Base-by-base conservation (phyloP, 1,140 invertebrate genomes). In the Drosophila pseudoobscura region DNA sequence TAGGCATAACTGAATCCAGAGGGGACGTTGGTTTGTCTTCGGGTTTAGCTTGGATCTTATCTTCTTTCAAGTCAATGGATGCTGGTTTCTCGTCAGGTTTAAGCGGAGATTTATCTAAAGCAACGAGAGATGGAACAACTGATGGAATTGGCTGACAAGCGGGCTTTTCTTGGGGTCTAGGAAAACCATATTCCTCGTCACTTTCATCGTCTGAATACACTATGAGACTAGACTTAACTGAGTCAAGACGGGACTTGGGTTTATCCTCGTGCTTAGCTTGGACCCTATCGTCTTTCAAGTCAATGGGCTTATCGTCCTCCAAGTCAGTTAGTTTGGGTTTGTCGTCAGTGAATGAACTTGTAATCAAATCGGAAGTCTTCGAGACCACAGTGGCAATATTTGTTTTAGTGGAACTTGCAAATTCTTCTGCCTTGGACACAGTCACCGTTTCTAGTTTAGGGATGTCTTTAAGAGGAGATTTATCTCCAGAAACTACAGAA, bases 301-400 rank as follows among this genome's bases (percentile, higher is more conserved):
- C 51, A 22, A 7, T 17, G 7, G 29, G 9, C 20, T 56, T 50
- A 43, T 44, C 46, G n/a, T 65, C 54, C 24, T 51, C 58, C 1
- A 31, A 8, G 2, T 53, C 51, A 22, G 7, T 8, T 8, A 22
- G 39, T 22, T 59, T 54, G 0, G n/a, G n/a, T 22, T 49, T 39
- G 5, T 70, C 54, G n/a, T 49, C 44, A 43, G 35, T 2, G 29
- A 29, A 29, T 29, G 6, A 29, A 29, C 29, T 29, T 2, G 29
- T 29, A 0, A 7, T 29, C 29, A 29, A 29, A 8, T 29, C 29
- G 29, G 29, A 29, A 6, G 29, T 29, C 20, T 29, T 29, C 29
- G 44, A n/a, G 20, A 20, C 20, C 20, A 20, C 20, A 20, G 20
- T 20, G 1, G 1, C 20, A 20, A 20, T 20, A 20, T 2, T 20